Evolutionary conservation across 2,888 invertebrate genomes (phyloP).

Genomic region (Teleogryllus oceanicus): DNA sequence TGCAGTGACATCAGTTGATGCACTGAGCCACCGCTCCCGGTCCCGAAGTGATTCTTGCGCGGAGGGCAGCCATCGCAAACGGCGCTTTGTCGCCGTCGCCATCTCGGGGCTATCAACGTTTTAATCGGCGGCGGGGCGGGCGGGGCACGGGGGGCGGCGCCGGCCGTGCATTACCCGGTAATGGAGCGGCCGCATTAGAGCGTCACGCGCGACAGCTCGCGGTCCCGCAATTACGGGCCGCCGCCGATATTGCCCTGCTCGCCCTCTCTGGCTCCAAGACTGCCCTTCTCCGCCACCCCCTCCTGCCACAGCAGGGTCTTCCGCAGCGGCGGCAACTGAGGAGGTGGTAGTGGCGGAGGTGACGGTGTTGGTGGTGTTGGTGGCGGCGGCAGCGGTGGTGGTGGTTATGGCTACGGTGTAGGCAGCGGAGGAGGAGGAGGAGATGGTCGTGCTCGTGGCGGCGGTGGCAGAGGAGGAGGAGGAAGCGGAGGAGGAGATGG

Average conservation of each 20-base stretch:
- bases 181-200: slow-evolving; percentile 1
- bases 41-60: background rate
- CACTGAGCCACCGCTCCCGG: too few species aligned
- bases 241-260: background rate
- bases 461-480: too few species aligned
- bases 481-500: too few species aligned
- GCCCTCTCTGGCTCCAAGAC: background rate
- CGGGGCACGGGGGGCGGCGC: background rate
- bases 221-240: background rate
- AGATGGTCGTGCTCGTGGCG: too few species aligned
- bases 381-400: too few species aligned
- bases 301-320: background rate
- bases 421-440: too few species aligned
- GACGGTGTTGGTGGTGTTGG: too few species aligned
- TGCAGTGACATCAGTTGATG: too few species aligned
- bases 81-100: background rate
- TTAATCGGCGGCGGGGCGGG: background rate
- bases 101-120: background rate
- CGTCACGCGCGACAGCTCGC: slow-evolving; percentile 9
- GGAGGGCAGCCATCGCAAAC: background rate
- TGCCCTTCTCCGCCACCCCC: background rate
- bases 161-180: background rate
- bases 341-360: too few species aligned
- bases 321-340: too few species aligned
- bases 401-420: too few species aligned